Percentiles rank a stretch among this genome's conserved stretches.
Evolutionary conservation across 1,140 invertebrate genomes (phyloP).

Genomic region (Periplaneta americana): DNA sequence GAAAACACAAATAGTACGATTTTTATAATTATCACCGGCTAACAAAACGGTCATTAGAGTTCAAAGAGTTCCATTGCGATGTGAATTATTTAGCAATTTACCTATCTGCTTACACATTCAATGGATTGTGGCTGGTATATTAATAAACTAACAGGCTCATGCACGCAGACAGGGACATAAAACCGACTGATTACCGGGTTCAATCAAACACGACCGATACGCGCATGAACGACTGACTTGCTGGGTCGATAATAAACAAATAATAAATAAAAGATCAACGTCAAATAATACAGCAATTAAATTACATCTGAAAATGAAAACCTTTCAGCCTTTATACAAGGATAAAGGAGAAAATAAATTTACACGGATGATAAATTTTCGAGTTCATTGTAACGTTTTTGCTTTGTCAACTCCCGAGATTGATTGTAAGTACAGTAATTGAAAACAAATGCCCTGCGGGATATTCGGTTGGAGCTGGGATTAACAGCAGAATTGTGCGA

Average conservation of each 20-base stretch:
- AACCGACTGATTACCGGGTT: background rate
- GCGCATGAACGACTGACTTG: background rate
- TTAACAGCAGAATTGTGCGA: no score
- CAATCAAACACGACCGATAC: background rate
- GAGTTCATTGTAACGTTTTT: no score
- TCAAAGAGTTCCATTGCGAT: background rate
- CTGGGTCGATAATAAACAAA: background rate
- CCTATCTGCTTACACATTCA: background rate
- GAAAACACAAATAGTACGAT: background rate
- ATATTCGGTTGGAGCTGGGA: no score
- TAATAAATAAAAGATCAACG: background rate
- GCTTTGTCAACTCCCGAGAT: no score
- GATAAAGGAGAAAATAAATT: no score
- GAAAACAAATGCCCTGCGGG: no score
- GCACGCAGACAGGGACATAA: background rate
- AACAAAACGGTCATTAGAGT: background rate
- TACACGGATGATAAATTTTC: no score
- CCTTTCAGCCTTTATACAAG: no score
- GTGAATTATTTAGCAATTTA: background rate
- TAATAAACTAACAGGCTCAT: background rate
- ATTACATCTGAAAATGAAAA: no score
- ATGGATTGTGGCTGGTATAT: background rate
- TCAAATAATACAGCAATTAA: background rate
- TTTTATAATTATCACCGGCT: background rate
- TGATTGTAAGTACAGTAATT: no score